Evolutionary conservation across 2,113 vertebrate genomes (phyloP).

Genomic region (Amblyornis subalaris): DNA sequence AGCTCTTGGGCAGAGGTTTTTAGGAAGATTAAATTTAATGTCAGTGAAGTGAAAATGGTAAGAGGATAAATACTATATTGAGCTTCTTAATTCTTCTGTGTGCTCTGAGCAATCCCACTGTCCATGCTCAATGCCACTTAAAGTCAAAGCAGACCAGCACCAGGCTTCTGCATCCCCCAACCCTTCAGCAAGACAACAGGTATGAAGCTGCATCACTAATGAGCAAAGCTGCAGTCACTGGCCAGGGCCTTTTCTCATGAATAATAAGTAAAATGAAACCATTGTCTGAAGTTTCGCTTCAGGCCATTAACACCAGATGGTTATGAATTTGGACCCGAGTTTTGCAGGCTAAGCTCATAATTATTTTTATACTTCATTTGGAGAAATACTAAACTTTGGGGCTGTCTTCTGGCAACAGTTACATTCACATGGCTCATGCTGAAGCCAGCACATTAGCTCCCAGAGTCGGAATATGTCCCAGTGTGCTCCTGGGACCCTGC

Average conservation of each 20-base stretch:
- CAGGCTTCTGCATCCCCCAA: not conserved
- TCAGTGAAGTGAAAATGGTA: not conserved
- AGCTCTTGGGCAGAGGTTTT: not conserved
- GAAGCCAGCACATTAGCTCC: not conserved
- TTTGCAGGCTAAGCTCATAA: not conserved
- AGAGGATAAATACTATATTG: not conserved
- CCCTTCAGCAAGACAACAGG: accelerated
- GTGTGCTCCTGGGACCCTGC: not conserved
- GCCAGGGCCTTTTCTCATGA: not conserved
- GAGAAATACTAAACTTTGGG: not conserved
- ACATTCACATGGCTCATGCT: not conserved
- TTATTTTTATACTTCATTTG: not conserved
- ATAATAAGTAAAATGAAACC: not conserved
- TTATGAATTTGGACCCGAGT: not conserved
- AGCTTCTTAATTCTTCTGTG: not conserved
- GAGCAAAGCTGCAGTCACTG: not conserved
- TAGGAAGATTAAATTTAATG: not conserved
- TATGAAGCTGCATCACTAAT: not conserved
- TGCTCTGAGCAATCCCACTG: not conserved
- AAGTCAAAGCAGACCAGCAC: not conserved
- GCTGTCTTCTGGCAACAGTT: not conserved
- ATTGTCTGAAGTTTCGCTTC: not conserved
- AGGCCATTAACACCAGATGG: constrained; percentile 1
- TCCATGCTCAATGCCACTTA: not conserved
- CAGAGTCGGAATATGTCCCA: not conserved